phyloP scores from a whole-genome alignment of 2,797 vertebrate species.

The Eospalax fontanierii region DNA sequence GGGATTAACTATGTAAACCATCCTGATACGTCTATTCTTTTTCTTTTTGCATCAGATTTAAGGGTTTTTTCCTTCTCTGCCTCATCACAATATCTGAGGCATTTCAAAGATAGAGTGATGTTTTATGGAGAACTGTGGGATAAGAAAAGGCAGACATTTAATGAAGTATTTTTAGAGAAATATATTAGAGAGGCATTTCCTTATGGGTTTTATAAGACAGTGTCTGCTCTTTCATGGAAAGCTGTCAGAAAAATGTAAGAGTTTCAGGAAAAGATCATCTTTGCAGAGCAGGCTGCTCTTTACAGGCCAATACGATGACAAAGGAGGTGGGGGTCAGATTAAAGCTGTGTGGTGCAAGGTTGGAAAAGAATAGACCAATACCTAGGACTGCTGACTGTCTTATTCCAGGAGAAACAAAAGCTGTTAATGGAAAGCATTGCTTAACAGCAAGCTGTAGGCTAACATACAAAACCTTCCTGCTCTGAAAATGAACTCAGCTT shows the following conservation, averaged over 20 bases:
- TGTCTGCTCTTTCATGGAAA: neutral
- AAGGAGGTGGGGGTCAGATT: neutral
- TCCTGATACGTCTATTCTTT: too few species aligned
- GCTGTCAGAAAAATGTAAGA: neutral
- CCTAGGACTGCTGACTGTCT: neutral
- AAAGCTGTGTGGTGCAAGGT: neutral
- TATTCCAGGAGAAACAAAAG: neutral
- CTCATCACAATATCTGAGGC: neutral
- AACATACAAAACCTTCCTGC: neutral
- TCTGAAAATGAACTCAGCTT: neutral
- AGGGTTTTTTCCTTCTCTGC: neutral
- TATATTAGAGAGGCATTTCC: neutral
- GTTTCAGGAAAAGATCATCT: neutral
- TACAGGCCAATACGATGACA: neutral
- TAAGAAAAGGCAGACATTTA: neutral
- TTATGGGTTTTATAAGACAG: too few species aligned
- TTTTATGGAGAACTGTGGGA: neutral
- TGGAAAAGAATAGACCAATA: neutral
- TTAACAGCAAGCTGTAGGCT: neutral
- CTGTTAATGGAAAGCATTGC: neutral
- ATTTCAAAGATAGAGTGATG: conserved; percentile 9
- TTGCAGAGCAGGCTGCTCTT: neutral
- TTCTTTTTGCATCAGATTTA: neutral
- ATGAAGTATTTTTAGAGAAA: neutral
- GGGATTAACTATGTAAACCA: too few species aligned